Conservation (phyloP, 1,140 invertebrate genomes). For the Drosophila grimshawi region DNA sequence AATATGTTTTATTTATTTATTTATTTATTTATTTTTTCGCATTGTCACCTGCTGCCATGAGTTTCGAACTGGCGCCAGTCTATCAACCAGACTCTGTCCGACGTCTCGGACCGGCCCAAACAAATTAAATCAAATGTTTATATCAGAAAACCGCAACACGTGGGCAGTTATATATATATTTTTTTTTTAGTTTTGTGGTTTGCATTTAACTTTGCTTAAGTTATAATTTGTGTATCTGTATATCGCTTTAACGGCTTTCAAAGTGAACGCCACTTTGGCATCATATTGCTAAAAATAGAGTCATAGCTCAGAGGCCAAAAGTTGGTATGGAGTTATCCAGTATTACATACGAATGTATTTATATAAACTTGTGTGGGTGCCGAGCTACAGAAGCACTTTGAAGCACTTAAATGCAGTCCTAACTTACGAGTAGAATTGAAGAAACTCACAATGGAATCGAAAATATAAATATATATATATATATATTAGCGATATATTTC, state of each 20-base stretch:
- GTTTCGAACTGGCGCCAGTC: conserved; percentile 63
- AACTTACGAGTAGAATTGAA: too few relatives aligned
- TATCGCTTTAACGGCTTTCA: conserved; percentile 66
- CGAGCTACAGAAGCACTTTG: not conserved
- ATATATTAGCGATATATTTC: too few relatives aligned
- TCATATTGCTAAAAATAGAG: conserved; percentile 72
- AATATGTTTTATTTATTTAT: conserved; percentile 25
- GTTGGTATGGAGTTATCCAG: not conserved
- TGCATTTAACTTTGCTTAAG: conserved; percentile 64
- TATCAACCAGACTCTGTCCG: conserved; percentile 27
- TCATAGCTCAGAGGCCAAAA: conserved; percentile 58
- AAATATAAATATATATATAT: conserved; percentile 7
- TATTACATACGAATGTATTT: conserved; percentile 20
- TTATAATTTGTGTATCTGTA: conserved; percentile 72
- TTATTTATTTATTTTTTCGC: conserved; percentile 40
- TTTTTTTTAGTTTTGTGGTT: conserved; percentile 47
- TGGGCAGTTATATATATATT: conserved; percentile 46
- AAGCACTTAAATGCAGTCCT: not conserved
- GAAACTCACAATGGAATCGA: too few relatives aligned
- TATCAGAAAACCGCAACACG: conserved; percentile 55
- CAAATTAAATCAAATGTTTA: conserved; percentile 71
- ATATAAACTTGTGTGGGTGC: conserved; percentile 12
- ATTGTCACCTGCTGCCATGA: conserved; percentile 65
- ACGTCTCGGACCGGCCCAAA: conserved; percentile 48
- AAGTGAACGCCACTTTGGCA: conserved; percentile 56